These are phyloP conservation scores for Cygnus atratus DNA, from an alignment of 2,113 vertebrate species.

Conservation along the genomic window DNA sequence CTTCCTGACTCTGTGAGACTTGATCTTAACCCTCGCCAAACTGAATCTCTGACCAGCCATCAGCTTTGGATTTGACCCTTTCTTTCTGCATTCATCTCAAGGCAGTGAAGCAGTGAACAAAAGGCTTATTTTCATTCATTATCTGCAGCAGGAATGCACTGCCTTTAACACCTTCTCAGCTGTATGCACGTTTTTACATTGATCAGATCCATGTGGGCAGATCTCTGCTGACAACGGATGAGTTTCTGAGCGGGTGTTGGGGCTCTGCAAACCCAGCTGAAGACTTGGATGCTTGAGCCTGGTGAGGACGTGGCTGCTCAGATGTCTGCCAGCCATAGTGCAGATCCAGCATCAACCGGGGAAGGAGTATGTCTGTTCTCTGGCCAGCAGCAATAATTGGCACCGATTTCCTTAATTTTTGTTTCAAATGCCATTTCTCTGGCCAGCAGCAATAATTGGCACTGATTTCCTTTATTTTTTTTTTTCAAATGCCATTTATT, in stretches of 20 bases:
- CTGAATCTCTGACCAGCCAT: slow-evolving; percentile 50
- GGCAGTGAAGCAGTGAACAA: slow-evolving; percentile 6
- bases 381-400: neutral
- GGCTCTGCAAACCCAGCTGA: neutral
- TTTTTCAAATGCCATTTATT: neutral
- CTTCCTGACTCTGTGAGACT: slow-evolving; percentile 57
- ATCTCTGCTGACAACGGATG: neutral
- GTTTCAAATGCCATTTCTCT: neutral
- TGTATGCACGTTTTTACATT: fast-evolving
- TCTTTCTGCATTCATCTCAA: slow-evolving; percentile 17
- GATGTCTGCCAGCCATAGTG: neutral
- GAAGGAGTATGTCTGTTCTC: neutral
- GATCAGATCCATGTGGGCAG: neutral
- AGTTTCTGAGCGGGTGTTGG: neutral
- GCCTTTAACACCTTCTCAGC: neutral
- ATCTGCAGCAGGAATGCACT: neutral
- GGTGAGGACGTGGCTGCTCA: neutral
- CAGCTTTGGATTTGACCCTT: slow-evolving; percentile 51
- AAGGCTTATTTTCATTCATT: neutral
- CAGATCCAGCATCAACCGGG: neutral
- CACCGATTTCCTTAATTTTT: neutral
- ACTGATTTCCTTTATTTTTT: neutral
- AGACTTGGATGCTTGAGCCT: neutral
- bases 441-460: neutral
- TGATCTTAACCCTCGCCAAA: slow-evolving; percentile 72